These are phyloP conservation scores for Manduca sexta DNA, from an alignment of 1,140 invertebrate genomes.

Conservation along the genomic window DNA sequence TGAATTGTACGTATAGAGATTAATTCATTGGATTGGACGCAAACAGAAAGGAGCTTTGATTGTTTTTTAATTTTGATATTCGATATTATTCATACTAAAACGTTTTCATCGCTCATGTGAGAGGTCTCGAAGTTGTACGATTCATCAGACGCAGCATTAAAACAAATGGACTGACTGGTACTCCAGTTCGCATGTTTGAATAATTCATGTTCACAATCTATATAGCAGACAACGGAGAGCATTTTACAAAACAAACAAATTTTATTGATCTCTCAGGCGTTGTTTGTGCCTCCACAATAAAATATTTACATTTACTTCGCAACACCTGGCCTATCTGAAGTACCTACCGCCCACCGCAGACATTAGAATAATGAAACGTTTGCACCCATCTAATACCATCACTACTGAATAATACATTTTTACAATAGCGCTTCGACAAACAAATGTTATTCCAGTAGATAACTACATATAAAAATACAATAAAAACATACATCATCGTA, in stretches of 20 bases:
- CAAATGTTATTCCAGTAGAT: too few species aligned
- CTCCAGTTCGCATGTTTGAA: constrained; percentile 59
- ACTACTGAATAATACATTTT: constrained; percentile 47
- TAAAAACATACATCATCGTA: too few species aligned
- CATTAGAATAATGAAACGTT: constrained; percentile 63
- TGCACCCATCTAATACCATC: constrained; percentile 26
- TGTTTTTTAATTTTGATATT: background rate
- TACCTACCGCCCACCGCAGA: constrained; percentile 38
- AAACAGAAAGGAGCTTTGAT: background rate
- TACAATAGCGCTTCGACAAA: constrained; percentile 6
- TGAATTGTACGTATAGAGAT: background rate
- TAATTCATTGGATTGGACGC: background rate
- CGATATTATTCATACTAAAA: constrained; percentile 8
- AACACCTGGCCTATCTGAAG: constrained; percentile 51
- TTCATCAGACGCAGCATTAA: constrained; percentile 55
- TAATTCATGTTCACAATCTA: constrained; percentile 70
- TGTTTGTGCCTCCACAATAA: constrained; percentile 65
- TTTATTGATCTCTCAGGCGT: constrained; percentile 71
- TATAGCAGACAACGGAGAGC: constrained; percentile 62
- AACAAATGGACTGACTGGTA: constrained; percentile 56
- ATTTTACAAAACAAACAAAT: constrained; percentile 72
- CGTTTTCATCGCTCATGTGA: background rate
- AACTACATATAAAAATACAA: too few species aligned
- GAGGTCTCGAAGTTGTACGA: constrained; percentile 29
- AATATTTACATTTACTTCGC: constrained; percentile 71